Evolutionary conservation across 2,888 invertebrate species (phyloP).

Genomic region (Onthophagus sagittarius): DNA sequence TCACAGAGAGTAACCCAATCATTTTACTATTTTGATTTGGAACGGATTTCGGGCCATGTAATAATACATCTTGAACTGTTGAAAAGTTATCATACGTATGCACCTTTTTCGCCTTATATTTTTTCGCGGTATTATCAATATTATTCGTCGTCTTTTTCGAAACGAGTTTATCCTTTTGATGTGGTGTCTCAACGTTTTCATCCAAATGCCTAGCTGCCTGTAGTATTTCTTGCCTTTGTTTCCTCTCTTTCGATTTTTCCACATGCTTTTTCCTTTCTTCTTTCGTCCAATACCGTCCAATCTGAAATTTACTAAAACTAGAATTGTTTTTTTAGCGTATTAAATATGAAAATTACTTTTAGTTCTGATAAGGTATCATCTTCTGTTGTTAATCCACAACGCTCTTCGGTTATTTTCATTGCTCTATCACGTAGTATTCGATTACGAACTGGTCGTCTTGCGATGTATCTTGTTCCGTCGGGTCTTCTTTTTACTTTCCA

Average conservation of each 20-base stretch:
- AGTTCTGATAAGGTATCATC: slow-evolving; percentile 75
- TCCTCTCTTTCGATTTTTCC: slow-evolving; percentile 64
- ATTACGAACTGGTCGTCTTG: slow-evolving; percentile 65
- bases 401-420: slow-evolving; percentile 61
- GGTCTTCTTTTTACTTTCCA: slow-evolving; percentile 76
- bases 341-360: slow-evolving; percentile 50
- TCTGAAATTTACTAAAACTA: slow-evolving; percentile 37
- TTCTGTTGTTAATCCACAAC: slow-evolving; percentile 64
- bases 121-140: slow-evolving; percentile 50
- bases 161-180: slow-evolving; percentile 23
- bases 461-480: slow-evolving; percentile 74
- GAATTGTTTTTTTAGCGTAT: not conserved
- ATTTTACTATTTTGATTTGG: slow-evolving; percentile 51
- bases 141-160: slow-evolving; percentile 45
- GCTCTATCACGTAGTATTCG: slow-evolving; percentile 65
- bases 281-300: slow-evolving; percentile 71
- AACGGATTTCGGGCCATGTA: slow-evolving; percentile 46
- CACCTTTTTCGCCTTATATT: slow-evolving; percentile 45
- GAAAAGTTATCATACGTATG: slow-evolving; percentile 50
- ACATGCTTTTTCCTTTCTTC: slow-evolving; percentile 72
- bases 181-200: slow-evolving; percentile 34
- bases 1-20: slow-evolving; percentile 56
- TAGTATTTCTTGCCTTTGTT: slow-evolving; percentile 48
- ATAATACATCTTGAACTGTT: slow-evolving; percentile 58
- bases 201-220: slow-evolving; percentile 38